These are phyloP conservation scores for Saccostrea echinata DNA, from an alignment of 1,140 invertebrate species.

Conservation along the genomic window DNA sequence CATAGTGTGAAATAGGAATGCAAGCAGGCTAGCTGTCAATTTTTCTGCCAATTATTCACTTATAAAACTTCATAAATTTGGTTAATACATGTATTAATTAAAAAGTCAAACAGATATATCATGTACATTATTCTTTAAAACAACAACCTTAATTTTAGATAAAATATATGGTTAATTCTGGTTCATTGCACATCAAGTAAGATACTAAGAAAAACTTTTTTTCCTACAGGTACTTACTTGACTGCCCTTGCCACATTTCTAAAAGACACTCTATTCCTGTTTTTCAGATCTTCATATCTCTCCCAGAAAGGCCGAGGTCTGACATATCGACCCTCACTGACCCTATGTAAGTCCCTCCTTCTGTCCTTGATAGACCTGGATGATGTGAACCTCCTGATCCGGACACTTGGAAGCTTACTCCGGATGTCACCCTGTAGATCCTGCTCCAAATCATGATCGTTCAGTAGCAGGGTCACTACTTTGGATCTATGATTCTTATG, in stretches of 20 bases:
- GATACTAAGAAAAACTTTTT: no score
- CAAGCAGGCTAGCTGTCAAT: not conserved
- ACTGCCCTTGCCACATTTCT: constrained; percentile 28
- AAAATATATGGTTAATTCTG: no score
- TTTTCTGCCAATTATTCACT: not conserved
- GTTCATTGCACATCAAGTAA: no score
- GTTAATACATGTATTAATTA: no score
- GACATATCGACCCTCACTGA: not conserved
- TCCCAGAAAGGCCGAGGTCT: constrained; percentile 36
- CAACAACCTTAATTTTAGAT: no score
- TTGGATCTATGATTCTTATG: not conserved
- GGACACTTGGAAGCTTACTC: constrained; percentile 34
- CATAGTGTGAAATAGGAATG: not conserved
- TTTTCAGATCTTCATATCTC: constrained; percentile 42
- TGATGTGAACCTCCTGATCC: not conserved
- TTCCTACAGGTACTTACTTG: constrained; percentile 28
- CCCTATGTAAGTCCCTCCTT: not conserved
- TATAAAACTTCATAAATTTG: not conserved
- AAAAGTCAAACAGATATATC: no score
- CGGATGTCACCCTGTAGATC: constrained; percentile 34
- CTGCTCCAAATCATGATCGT: not conserved
- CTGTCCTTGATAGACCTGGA: constrained; percentile 32
- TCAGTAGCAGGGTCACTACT: constrained; percentile 25
- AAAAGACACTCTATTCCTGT: constrained; percentile 42
- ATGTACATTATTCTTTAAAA: not conserved